Base-by-base conservation (phyloP, 2,888 invertebrate species). In the Rutpela maculata region DNA sequence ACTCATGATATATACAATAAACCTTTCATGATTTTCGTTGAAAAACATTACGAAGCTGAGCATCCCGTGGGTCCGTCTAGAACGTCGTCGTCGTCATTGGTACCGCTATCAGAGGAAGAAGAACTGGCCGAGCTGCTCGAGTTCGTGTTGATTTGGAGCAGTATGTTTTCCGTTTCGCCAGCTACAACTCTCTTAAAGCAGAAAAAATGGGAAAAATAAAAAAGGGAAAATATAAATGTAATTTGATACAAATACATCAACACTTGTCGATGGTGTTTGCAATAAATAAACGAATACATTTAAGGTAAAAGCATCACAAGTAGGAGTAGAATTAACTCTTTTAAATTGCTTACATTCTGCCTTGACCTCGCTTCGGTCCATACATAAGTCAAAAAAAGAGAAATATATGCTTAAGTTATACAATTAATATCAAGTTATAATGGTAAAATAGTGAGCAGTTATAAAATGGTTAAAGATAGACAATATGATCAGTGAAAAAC, bases 31-130 rank as follows among this genome's bases (percentile, higher is more conserved):
- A 62, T 69, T 60, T 31, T 50, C 62, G 65, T 43, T 59, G 60
- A 35, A 19, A 43, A 35, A 66, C 35, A 62, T 82, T 85, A 87
- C 31, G 87, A 86, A 15, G 87, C 84, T 17, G 85, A 82, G 76
- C 87, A 87, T 50, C 85, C 85, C 17, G 84, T 76, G 3, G 85
- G 82, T 38, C 79, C 83, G 17, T 85, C 85, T 15, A 84, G 78
- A 35, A 82, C 78, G 60, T 85, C 83, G 26, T 84, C 83, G 56
- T 83, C 85, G 19, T 82, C 84, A 68, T 85, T 83, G 12, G 74
- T 77, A 15, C 72, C 80, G 62, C 80, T 78, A 31, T 82, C 82
- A 10, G 81, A 81, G 55, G 81, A 81, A 63, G 81, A 74, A 11
- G 85, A 85, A 67, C 80, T 84, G 17, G 76, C 74, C 5, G 78